Base-by-base conservation (phyloP, 1,140 invertebrate genomes). In the Drosophila fuyamai region DNA sequence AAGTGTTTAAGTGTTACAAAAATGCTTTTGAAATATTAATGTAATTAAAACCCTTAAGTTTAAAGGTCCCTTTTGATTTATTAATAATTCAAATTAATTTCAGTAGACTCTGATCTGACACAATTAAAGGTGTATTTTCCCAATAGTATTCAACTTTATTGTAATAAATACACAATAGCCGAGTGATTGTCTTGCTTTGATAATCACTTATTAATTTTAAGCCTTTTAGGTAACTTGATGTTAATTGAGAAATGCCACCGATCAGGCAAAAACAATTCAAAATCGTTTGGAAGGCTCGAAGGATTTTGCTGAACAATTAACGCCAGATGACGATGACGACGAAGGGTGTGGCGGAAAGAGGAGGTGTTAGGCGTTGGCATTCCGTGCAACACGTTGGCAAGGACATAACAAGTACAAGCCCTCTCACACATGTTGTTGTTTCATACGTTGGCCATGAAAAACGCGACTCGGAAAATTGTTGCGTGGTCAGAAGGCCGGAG, bases 391-490 rank as follows among this genome's bases (percentile, higher is more conserved):
- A 71, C 67, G 67, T 71, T 57, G 41, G 63, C 63, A 47, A 70
- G 67, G 65, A 70, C 67, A 70, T 48, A 65, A 41, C 59, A 32
- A 63, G 50, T 35, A 70, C 41, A 70, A 18, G 29, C 60, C 35
- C 32, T 16, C 32, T 29, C 57, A 51, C 65, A 63, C 48, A 66
- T 23, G 18, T 9, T 48, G 48, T n/a, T 29, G n/a, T 60, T 44
- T 44, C 43, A 44, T n/a, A 14, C 16, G 50, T 51, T 50, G 60
- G 46, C 61, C 63, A 67, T 67, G 63, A 67, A 67, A 67, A 67
- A 70, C 50, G 65, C 61, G 61, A 67, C 50, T 53, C 65, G 65
- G 47, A 68, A 68, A 68, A 68, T 53, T 68, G 61, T 50, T 66
- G 60, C 63, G 36, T 66, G 63, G 63, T 46, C 62, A 29, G 59